A percentile compares a stretch with the other conserved stretches of the same genome.
Evolutionary conservation across 2,888 invertebrate species (phyloP).

Genomic region (Rhagophthalmus giganteus): DNA sequence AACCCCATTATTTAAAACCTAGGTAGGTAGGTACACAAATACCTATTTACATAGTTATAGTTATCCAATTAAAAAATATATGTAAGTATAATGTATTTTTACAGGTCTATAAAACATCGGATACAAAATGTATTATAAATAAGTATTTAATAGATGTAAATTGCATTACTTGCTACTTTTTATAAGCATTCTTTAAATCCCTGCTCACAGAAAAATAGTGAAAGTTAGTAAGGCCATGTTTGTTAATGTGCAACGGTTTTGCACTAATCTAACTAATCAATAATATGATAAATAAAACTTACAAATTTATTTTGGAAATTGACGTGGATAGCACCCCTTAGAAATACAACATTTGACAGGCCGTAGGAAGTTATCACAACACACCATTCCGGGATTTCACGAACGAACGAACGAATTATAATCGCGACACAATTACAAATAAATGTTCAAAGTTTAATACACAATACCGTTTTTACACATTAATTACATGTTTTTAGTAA

Average conservation of each 20-base stretch:
- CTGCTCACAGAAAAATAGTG: neutral
- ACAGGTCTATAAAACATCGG: too few relatives aligned
- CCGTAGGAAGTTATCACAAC: conserved; percentile 11
- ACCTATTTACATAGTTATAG: too few relatives aligned
- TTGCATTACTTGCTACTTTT: neutral
- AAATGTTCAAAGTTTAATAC: too few relatives aligned
- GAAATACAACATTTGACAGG: conserved; percentile 14
- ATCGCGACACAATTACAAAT: conserved; percentile 2
- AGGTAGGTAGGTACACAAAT: too few relatives aligned
- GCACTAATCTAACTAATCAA: neutral
- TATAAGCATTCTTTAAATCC: neutral
- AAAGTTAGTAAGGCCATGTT: neutral
- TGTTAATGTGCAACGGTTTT: neutral
- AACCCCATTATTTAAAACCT: too few relatives aligned
- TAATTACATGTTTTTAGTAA: conserved; percentile 21
- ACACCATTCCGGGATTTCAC: conserved; percentile 2
- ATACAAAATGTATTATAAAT: neutral
- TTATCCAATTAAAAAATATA: too few relatives aligned
- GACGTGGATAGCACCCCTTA: conserved; percentile 14
- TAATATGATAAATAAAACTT: conserved; percentile 5
- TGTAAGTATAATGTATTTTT: too few relatives aligned
- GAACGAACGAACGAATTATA: neutral
- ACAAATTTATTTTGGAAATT: conserved; percentile 11
- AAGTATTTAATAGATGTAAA: neutral
- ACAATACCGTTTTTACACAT: conserved; percentile 20